Base-by-base conservation (phyloP, 1,140 invertebrate genomes). In the Drosophila subpulchrella region DNA sequence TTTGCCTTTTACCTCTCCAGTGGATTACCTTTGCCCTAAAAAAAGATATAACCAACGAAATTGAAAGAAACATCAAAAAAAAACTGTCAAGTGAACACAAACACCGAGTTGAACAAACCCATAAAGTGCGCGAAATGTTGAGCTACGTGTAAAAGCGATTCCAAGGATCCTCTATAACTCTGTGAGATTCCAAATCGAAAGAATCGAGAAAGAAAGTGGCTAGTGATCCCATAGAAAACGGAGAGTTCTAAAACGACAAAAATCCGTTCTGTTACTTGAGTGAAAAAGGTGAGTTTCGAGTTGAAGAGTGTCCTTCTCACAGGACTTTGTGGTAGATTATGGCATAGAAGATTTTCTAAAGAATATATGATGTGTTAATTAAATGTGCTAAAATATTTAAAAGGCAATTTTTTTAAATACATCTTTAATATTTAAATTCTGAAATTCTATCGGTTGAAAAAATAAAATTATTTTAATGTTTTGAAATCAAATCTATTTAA, bases 221-320 rank as follows among this genome's bases (percentile, higher is more conserved):
- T 36, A 76, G 82, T 86, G 78, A 67, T 59, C 48, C 63, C 48
- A 41, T 53, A 50, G 51, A 72, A 86, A 61, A 11, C 41, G 13
- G 6, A 15, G 46, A 73, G 44, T 81, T 86, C 78, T 70, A 60
- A 44, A 44, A 34, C 59, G 20, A 70, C 68, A 70, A 51, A 67
- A 71, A 36, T 57, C 53, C 53, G 51, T 53, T 60, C 48, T 72
- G 76, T 77, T 86, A 62, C 67, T 80, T 84, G 58, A 71, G 83
- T 84, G 84, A 80, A 51, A 71, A 89, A 88, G 83, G 83, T 88
- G 83, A 88, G 83, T 89, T 89, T 54, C 41, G 6, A 20, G 17
- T 15, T 15, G 5, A 17, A 20, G 20, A 58, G 17, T 53, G 54
- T 82, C 75, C 70, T 88, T 70, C 7, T n/a, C 4, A n/a, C 20